These are phyloP conservation scores for Ctenicera cuprea DNA, from an alignment of 2,888 invertebrate genomes.

Conservation along the genomic window DNA sequence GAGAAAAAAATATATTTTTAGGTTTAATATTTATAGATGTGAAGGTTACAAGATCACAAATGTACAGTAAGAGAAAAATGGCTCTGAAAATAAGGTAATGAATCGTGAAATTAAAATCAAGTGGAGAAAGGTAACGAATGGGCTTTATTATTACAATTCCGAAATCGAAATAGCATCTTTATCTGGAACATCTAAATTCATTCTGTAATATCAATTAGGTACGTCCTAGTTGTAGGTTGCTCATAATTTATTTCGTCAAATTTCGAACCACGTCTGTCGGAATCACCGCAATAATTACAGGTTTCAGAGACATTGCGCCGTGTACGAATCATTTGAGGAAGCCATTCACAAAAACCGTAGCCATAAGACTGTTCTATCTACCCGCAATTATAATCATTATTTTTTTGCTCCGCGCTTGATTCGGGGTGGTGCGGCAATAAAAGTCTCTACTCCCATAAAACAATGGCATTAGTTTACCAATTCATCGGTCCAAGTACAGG, in stretches of 20 bases:
- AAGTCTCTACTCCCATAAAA: constrained; percentile 54
- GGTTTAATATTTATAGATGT: background rate
- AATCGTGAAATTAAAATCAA: too few relatives aligned
- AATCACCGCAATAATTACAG: constrained; percentile 66
- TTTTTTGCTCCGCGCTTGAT: constrained; percentile 54
- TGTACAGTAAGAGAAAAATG: too few relatives aligned
- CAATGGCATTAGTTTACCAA: constrained; percentile 59
- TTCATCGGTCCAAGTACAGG: constrained; percentile 36
- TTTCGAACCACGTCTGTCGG: constrained; percentile 64
- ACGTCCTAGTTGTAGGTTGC: constrained; percentile 25
- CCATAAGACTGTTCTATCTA: constrained; percentile 52
- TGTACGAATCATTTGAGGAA: constrained; percentile 56
- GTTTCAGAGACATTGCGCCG: constrained; percentile 61
- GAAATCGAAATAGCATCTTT: background rate
- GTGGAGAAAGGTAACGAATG: too few relatives aligned
- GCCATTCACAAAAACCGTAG: constrained; percentile 63
- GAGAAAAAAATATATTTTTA: constrained; percentile 58
- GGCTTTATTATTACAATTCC: too few relatives aligned
- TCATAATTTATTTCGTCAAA: constrained; percentile 49
- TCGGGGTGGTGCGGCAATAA: constrained; percentile 50
- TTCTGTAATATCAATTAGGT: constrained; percentile 38
- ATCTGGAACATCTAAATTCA: constrained; percentile 27
- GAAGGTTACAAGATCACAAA: too few relatives aligned
- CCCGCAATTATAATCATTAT: constrained; percentile 67
- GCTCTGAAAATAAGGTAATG: background rate